phyloP scores from a whole-genome alignment of 2,888 invertebrate genomes.

The Conchocele bisecta region DNA sequence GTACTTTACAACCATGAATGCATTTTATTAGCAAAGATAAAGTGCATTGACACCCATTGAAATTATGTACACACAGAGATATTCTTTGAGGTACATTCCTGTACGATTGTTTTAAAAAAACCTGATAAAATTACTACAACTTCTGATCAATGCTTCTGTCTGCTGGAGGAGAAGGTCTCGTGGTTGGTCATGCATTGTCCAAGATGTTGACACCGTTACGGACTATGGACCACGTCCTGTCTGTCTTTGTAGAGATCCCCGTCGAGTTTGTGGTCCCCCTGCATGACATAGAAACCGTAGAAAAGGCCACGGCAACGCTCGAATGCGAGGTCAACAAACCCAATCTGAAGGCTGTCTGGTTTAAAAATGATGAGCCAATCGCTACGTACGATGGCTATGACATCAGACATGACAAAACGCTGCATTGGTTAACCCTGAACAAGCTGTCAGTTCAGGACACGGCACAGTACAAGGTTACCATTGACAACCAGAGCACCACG shows the following conservation, averaged over 20 bases:
- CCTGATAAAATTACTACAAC: too few species aligned
- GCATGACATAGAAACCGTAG: conserved; percentile 62
- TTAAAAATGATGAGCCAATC: conserved; percentile 89
- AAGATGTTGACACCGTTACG: too few species aligned
- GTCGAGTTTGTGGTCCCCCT: conserved; percentile 70
- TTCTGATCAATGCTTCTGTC: too few species aligned
- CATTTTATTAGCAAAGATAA: too few species aligned
- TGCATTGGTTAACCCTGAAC: conserved; percentile 72
- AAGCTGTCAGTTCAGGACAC: conserved; percentile 73
- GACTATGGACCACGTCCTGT: conserved; percentile 3
- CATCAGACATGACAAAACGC: conserved; percentile 89
- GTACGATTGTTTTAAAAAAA: too few species aligned
- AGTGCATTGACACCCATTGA: too few species aligned
- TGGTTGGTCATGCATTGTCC: neutral
- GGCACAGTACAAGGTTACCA: conserved; percentile 72
- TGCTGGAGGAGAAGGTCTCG: neutral
- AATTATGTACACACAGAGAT: too few species aligned
- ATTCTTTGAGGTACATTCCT: too few species aligned
- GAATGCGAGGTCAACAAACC: conserved; percentile 97
- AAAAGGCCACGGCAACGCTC: conserved; percentile 87
- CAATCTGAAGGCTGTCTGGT: conserved; percentile 95
- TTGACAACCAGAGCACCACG: conserved; percentile 66
- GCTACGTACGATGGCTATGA: conserved; percentile 92
- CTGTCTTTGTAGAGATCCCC: conserved; percentile 66
- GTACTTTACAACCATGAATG: too few species aligned